Conservation (phyloP, 1,140 invertebrate species). For the Drosophila ambigua region DNA sequence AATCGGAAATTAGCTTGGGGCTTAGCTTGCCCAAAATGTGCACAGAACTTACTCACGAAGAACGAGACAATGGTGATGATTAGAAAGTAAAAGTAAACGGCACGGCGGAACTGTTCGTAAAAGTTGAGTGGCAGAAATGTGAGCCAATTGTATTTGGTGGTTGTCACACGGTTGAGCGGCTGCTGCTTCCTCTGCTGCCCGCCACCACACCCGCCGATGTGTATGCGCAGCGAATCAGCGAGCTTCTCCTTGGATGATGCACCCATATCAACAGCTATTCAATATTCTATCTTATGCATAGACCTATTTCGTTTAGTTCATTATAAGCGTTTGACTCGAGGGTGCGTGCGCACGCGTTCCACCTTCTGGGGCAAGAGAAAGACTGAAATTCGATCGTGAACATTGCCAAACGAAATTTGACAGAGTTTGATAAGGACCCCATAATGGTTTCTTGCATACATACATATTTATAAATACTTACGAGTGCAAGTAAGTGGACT, state of each 20-base stretch:
- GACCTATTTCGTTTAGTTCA: background rate
- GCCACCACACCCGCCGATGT: constrained; percentile 24
- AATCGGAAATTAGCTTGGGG: background rate
- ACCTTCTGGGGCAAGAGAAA: constrained; percentile 40
- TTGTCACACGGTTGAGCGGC: constrained; percentile 85
- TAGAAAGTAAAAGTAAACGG: constrained; percentile 94
- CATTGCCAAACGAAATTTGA: constrained; percentile 25
- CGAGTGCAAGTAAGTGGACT: too few relatives aligned
- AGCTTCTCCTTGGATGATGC: background rate
- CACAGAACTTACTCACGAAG: constrained; percentile 85
- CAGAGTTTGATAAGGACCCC: constrained; percentile 21
- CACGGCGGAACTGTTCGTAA: constrained; percentile 91
- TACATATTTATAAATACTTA: constrained; percentile 5
- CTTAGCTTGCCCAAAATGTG: too few relatives aligned
- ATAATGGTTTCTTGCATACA: background rate
- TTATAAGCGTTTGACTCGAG: constrained; percentile 13
- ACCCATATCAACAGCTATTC: background rate
- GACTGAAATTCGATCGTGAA: constrained; percentile 44
- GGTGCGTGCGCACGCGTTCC: constrained; percentile 21
- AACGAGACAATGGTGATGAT: constrained; percentile 87
- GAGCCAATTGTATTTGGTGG: constrained; percentile 90
- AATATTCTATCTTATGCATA: background rate
- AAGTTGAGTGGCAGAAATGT: constrained; percentile 93
- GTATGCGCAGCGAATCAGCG: constrained; percentile 36
- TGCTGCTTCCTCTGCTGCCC: background rate